Base-by-base conservation (phyloP, 2,888 invertebrate genomes). In the Acleris emargana region DNA sequence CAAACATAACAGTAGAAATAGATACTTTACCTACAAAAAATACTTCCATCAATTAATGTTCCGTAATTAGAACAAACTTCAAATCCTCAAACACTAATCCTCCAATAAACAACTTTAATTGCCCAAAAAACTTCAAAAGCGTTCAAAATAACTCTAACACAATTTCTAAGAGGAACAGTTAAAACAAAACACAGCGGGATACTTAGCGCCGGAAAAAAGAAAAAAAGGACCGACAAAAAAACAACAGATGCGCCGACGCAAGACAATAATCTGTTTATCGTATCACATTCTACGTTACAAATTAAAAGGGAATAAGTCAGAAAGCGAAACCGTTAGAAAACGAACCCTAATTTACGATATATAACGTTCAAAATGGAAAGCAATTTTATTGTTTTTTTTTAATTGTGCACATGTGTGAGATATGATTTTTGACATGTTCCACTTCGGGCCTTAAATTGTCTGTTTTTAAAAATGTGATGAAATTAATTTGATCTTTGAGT, bases 231-330 rank as follows among this genome's bases (percentile, higher is more conserved):
- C 67, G 69, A 68, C 63, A 60, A 62, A 68, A 71, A 70, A 64
- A 58, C 62, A 69, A 69, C 84, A 83, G 76, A 77, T 82, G 84
- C 80, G 78, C 73, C 28, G 58, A 73, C 75, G 77, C 73, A 72
- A 76, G 73, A 78, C 79, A 79, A 76, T 70, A 79, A 76, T 80
- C 78, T 85, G 86, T 85, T 86, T 85, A 84, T 84, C 75, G 78
- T 81, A 78, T 58, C 58, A 54, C 38, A 13, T 38, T 38, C 38
- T 13, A 13, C 11, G 4, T 38, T 38, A 4, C 1, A 38, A 38
- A 4, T 13, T 13, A 13, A 38, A 38, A 38, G 38, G 38, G 38
- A 13, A 38, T 38, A 38, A 38, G 38, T 38, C 38, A 13, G 38
- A 38, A 38, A 38, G 38, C 4, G 4, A 38, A 38, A 13, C 4